phyloP scores from a whole-genome alignment of 2,888 invertebrate species.

The Fragum sueziense region DNA sequence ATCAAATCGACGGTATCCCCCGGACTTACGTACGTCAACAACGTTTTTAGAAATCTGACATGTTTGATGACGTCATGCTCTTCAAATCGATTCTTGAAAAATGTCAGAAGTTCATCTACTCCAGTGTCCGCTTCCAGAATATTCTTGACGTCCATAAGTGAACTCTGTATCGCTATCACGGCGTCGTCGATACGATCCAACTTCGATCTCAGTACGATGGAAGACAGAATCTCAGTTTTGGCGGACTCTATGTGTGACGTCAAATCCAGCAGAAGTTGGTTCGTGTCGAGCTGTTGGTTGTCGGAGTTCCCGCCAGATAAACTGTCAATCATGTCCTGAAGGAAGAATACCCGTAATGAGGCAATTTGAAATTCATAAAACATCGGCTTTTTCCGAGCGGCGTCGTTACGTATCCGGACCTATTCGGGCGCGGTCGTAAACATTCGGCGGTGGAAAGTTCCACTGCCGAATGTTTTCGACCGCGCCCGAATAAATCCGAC shows the following conservation, averaged over 20 bases:
- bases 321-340: background rate
- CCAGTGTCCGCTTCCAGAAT: constrained; percentile 3
- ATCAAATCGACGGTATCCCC: constrained; percentile 15
- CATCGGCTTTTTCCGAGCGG: too few species aligned
- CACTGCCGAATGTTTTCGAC: too few species aligned
- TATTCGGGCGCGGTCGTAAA: too few species aligned
- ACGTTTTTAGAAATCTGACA: constrained; percentile 14
- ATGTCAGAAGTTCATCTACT: background rate
- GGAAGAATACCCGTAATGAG: too few species aligned
- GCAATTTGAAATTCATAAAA: too few species aligned
- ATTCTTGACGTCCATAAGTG: background rate
- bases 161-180: constrained; percentile 28
- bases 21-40: constrained; percentile 18
- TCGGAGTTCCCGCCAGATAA: background rate
- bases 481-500: too few species aligned
- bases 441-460: too few species aligned
- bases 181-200: constrained; percentile 29
- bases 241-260: constrained; percentile 2
- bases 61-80: constrained; percentile 19
- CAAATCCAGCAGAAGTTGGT: constrained; percentile 1
- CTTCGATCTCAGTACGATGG: constrained; percentile 16
- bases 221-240: constrained; percentile 1
- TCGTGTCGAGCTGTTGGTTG: background rate
- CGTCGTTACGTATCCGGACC: too few species aligned
- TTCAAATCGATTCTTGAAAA: constrained; percentile 18